Base-by-base conservation (phyloP, 1,140 invertebrate genomes). In the Caerostris extrusa region DNA sequence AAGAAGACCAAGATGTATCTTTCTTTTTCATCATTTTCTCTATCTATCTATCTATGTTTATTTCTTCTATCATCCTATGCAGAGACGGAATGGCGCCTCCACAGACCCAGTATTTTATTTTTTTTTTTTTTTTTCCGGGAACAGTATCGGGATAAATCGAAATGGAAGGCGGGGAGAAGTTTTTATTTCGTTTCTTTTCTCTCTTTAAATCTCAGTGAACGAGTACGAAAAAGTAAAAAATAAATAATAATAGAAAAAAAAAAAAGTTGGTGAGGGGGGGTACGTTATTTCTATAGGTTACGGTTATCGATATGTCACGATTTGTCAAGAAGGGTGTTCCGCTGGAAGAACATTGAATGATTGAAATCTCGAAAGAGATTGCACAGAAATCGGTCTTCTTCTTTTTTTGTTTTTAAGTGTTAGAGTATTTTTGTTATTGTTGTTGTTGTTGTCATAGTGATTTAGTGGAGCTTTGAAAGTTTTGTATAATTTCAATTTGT, bases 101-200 rank as follows among this genome's bases (percentile, higher is more conserved):
- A 55, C n/a, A 34, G 34, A 34, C 34, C 34, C 34, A 67, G 71
- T 77, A 77, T 77, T 34, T 77, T 17, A 12, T 77, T 50, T 34
- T 5, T 58, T 56, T 10, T 7, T 34, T 77, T 77, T 77, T 34
- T 71, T 19, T 34, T 71, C 5, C 3, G 53, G 10, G 34, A 53
- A 34, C 10, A 50, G 19, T 12, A 50, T 77, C 71, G 19, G 14
- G 71, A 77, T 19, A 77, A 77, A 77, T 77, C 8, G 71, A 10
- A 77, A 64, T 7, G 19, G 57, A 5, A 55, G 58, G 69, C 67
- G n/a, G 58, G 8, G 58, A 19, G 58, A 53, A 55, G 7, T 81
- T 91, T 91, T 91, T 91, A 85, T 85, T 85, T 85, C 57, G 50
- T 85, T 85, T n/a, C 57, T 85, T 85, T 85, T 19, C 53, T 85